These are phyloP conservation scores for Drosophila kohkoa DNA, from an alignment of 1,140 invertebrate species.

Conservation along the genomic window DNA sequence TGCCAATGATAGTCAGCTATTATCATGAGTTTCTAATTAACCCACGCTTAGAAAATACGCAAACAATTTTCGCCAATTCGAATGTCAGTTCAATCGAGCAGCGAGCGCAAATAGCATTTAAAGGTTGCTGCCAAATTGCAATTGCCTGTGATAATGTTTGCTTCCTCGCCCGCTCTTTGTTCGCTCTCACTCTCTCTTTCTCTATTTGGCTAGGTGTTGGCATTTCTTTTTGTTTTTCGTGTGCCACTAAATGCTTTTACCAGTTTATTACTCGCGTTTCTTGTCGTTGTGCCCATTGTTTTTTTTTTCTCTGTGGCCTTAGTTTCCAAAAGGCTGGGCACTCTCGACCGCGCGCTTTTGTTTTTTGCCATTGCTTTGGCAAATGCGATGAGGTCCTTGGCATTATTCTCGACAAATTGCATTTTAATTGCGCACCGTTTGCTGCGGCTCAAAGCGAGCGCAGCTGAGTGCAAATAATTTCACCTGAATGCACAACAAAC, in stretches of 20 bases:
- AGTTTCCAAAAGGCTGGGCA: conserved; percentile 11
- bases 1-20: not conserved
- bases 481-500: conserved; percentile 74
- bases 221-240: conserved; percentile 7
- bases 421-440: conserved; percentile 71
- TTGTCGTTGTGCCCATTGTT: conserved; percentile 27
- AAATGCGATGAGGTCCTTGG: conserved; percentile 39
- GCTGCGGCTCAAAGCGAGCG: conserved; percentile 52
- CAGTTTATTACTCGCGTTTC: conserved; percentile 18
- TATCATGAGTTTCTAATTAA: conserved; percentile 12
- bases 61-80: not conserved
- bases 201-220: no score
- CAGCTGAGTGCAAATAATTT: conserved; percentile 74
- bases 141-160: not conserved
- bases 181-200: no score
- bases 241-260: conserved; percentile 17
- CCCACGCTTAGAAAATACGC: not conserved
- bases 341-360: conserved; percentile 14
- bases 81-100: not conserved
- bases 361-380: conserved; percentile 39
- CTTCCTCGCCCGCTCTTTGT: no score
- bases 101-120: not conserved
- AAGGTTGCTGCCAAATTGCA: conserved; percentile 7
- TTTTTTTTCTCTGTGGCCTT: conserved; percentile 7
- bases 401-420: conserved; percentile 61